A percentile compares a stretch with the other conserved stretches of the same genome.
phyloP scores from a whole-genome alignment of 2,797 vertebrate genomes.

The Pangasius sanitwongsei region DNA sequence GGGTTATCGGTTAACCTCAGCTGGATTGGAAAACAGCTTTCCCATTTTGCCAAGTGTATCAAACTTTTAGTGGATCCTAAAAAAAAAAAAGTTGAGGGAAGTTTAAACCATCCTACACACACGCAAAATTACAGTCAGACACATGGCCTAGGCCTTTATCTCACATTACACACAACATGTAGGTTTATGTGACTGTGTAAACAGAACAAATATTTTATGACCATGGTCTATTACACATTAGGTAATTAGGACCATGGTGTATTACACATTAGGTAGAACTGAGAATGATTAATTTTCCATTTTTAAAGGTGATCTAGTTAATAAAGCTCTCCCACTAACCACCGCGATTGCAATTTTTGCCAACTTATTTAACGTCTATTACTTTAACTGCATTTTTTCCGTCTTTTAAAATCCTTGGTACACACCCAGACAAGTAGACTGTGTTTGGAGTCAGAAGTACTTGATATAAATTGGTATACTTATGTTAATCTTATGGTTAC shows the following conservation, averaged over 20 bases:
- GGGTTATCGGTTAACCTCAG: too few species aligned
- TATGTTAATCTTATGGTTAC: background rate
- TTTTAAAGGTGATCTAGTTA: background rate
- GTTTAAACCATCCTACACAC: background rate
- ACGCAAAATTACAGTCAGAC: background rate
- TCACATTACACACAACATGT: background rate
- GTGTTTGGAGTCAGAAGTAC: background rate
- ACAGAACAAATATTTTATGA: background rate
- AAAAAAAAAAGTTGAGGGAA: too few species aligned
- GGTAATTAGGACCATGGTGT: background rate
- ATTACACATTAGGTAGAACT: background rate
- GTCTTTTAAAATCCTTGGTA: background rate
- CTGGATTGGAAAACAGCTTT: too few species aligned
- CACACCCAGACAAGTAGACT: background rate
- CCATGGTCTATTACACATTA: background rate
- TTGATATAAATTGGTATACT: background rate
- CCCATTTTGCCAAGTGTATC: too few species aligned
- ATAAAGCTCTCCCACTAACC: background rate
- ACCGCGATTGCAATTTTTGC: background rate
- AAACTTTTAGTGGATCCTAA: too few species aligned
- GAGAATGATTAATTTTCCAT: background rate
- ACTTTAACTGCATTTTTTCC: background rate
- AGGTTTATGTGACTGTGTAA: background rate
- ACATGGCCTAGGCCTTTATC: background rate
- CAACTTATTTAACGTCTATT: background rate